Evolutionary conservation across 2,113 vertebrate genomes (phyloP), one percentile per base, ranked within the genome.

Genomic region (Catharus minimus): DNA sequence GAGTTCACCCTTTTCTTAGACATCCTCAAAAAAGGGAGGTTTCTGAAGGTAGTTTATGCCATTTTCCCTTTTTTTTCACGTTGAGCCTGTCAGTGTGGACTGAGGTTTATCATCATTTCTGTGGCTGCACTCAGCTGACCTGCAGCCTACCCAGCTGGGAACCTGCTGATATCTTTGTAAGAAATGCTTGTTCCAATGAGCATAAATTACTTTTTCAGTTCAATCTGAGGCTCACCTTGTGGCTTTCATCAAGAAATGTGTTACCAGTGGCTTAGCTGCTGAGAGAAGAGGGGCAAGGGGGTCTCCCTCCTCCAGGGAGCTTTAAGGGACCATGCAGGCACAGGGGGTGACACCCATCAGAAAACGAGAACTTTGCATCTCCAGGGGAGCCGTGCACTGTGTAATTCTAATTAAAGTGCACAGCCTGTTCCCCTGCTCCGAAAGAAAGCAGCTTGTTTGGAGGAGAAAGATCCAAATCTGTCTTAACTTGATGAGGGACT

Each of bases 391-490:
- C 0, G 0, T n/a, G 57, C 47, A 28, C 18, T 23, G 36, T n/a
- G 1, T 43, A 23, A 52, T 0, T 2, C 33, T 39, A 23, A 52
- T 57, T 58, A 75, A 64, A 74, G 62, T 81, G 66, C 46, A 64
- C 22, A 32, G 20, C 41, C 36, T 75, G 4, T 52, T 32, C 57
- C 52, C 33, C 62, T 68, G 38, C 74, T 61, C n/a, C 0, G 0
- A 73, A 93, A 76, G 57, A 75, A 75, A 81, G 52, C 32, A 53
- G 44, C 24, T 78, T 8, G 1, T 84, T 93, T 92, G 53, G 33
- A 86, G 65, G n/a, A 92, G 73, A 86, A 78, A 75, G 69, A 84
- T 90, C 66, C 43, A 78, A 84, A 79, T 78, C 61, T 80, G 26
- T 33, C 43, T 84, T 61, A 68, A 68, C 66, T 72, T 26, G 16